Percentiles rank a stretch among this genome's conserved stretches.
phyloP scores from a whole-genome alignment of 1,140 invertebrate species.

The Trissolcus basalis region DNA sequence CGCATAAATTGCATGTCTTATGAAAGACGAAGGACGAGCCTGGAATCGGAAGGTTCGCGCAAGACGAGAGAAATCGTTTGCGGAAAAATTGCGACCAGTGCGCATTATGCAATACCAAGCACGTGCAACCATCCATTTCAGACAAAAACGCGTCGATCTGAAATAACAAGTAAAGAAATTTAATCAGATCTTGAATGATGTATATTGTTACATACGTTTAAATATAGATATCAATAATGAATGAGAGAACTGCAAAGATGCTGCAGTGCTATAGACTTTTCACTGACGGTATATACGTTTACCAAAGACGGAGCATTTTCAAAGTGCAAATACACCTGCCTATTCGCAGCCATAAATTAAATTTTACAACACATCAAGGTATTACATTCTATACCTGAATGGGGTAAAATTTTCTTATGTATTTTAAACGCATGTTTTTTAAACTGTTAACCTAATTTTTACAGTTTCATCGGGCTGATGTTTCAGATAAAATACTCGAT shows the following conservation, averaged over 20 bases:
- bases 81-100: constrained; percentile 42
- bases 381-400: constrained; percentile 3
- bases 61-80: constrained; percentile 44
- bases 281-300: background rate
- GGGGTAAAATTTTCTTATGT: constrained; percentile 39
- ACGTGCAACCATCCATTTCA: constrained; percentile 49
- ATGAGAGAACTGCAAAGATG: constrained; percentile 7
- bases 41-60: constrained; percentile 42
- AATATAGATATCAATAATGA: constrained; percentile 30
- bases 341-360: constrained; percentile 46
- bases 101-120: constrained; percentile 47
- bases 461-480: constrained; percentile 29
- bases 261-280: constrained; percentile 2
- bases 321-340: constrained; percentile 37
- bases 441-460: constrained; percentile 43
- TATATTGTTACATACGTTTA: constrained; percentile 31
- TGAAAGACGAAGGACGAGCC: constrained; percentile 58
- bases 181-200: constrained; percentile 54
- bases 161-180: constrained; percentile 56
- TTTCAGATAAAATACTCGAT: constrained; percentile 33
- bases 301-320: constrained; percentile 2
- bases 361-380: constrained; percentile 29
- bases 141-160: constrained; percentile 41
- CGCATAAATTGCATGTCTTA: constrained; percentile 70
- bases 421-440: constrained; percentile 28